Base-by-base conservation (phyloP, 2,113 vertebrate genomes). In the Nymphicus hollandicus region DNA sequence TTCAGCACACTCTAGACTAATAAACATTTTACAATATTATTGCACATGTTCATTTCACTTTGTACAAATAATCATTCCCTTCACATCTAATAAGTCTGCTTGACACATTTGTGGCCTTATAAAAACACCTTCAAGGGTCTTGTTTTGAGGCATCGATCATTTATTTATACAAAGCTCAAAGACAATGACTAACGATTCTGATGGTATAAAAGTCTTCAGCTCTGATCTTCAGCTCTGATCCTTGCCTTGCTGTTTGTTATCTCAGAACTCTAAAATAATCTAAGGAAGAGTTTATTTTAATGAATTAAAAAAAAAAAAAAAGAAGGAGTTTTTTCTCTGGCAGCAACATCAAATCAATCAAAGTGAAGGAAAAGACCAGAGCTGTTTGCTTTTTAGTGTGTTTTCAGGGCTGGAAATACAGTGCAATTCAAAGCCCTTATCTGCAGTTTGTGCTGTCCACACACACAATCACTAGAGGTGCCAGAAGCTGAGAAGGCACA, bases 21-120 rank as follows among this genome's bases (percentile, higher is more conserved):
- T 98, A 98, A 98, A 98, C 98, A 98, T 98, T 98, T 98, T 98
- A 98, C 97, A 98, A 97, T 98, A 98, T 98, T 98, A 98, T 98
- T 98, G 98, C 98, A 98, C 97, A 98, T 98, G 98, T 98, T 98
- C 98, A 91, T 97, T 98, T 98, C 97, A 97, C 97, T 98, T 98
- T 98, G 98, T 98, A 98, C 98, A 98, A 98, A 98, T 98, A 98
- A 98, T 97, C 98, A 97, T 98, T 98, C 98, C 97, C 97, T 98
- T 98, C 98, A 98, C 98, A 98, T 98, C 98, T 98, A 98, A 98
- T 98, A 98, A 98, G 98, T 98, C 98, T 98, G 98, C 97, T 98
- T 98, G 98, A 98, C 98, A 98, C 98, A 93, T 98, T 98, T 98
- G 98, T 98, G 98, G 98, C 97, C 96, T 97, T 98, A 97, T 98